A percentile compares a stretch with the other conserved stretches of the same genome.
Conservation (phyloP, 2,888 invertebrate genomes). For the Stenurella melanura region DNA sequence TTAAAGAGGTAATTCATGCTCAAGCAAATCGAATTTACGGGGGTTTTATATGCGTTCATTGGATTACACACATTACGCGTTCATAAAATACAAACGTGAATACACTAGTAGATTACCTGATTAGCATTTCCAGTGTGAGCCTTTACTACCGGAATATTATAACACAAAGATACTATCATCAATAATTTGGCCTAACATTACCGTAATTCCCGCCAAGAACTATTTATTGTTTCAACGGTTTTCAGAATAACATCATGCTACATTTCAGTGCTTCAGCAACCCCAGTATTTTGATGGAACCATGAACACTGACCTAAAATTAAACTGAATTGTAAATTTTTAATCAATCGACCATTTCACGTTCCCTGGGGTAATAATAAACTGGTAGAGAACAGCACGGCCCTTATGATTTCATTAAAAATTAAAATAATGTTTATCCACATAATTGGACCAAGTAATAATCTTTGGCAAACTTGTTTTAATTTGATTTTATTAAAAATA, state of each 20-base stretch:
- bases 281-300: constrained; percentile 7
- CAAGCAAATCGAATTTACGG: constrained; percentile 46
- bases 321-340: constrained; percentile 24
- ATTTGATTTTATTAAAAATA: background rate
- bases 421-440: constrained; percentile 25
- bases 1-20: constrained; percentile 39
- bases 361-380: constrained; percentile 16
- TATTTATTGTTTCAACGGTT: constrained; percentile 4
- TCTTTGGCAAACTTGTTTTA: background rate
- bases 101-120: constrained; percentile 46
- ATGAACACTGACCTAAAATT: constrained; percentile 17
- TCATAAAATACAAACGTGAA: constrained; percentile 43
- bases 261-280: background rate
- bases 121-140: constrained; percentile 40
- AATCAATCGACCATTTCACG: constrained; percentile 20
- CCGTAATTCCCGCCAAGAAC: background rate
- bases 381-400: constrained; percentile 15
- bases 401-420: constrained; percentile 21
- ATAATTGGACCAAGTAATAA: background rate
- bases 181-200: background rate
- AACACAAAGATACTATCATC: constrained; percentile 8
- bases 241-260: background rate
- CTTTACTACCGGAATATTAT: constrained; percentile 2
- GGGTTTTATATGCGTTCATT: constrained; percentile 46
- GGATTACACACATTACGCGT: constrained; percentile 48